Conservation (phyloP, 2,888 invertebrate genomes). For the Ichneumoninae sp. region DNA sequence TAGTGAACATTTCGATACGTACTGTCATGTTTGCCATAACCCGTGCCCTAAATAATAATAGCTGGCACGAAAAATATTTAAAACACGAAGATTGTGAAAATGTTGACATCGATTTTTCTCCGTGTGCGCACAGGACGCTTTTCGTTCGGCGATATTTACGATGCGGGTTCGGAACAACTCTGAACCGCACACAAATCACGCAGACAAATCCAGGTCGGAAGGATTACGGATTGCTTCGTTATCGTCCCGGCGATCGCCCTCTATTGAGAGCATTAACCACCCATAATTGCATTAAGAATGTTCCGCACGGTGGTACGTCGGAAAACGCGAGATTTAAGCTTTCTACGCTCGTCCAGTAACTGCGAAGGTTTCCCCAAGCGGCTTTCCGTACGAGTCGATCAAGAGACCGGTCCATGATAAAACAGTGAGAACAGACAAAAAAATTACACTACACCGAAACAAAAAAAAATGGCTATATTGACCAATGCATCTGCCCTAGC, state of each 20-base stretch:
- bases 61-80: not conserved
- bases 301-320: not conserved
- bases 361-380: not conserved
- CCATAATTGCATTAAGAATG: not conserved
- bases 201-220: not conserved
- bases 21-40: too few species aligned
- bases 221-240: not conserved
- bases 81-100: not conserved
- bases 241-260: not conserved
- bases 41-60: not conserved
- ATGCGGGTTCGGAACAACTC: constrained; percentile 2
- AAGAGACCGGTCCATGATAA: not conserved
- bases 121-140: too few species aligned
- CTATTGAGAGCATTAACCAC: not conserved
- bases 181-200: constrained; percentile 7
- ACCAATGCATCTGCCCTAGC: not conserved
- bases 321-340: not conserved
- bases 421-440: constrained; percentile 8
- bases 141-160: not conserved
- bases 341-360: not conserved
- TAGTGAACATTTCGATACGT: too few species aligned
- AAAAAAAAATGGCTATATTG: not conserved
- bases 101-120: too few species aligned
- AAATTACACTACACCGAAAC: not conserved
- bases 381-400: not conserved